These are phyloP conservation scores for Dynastes hyllus DNA, from an alignment of 2,888 invertebrate genomes.

Conservation along the genomic window DNA sequence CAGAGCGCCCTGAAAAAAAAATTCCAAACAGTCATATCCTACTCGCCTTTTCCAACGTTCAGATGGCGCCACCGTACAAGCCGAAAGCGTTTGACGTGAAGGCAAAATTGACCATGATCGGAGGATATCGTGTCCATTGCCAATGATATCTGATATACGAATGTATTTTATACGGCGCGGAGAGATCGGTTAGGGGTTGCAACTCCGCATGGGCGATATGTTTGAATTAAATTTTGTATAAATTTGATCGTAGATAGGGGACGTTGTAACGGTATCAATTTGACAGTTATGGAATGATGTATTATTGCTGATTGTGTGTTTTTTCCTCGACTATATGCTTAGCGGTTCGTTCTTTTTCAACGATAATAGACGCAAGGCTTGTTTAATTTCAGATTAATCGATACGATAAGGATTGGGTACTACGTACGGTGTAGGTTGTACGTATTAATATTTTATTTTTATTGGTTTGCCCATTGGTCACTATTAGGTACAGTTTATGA, in stretches of 20 bases:
- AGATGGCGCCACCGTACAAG: background rate
- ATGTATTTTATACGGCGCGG: conserved; percentile 13
- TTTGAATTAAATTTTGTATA: conserved; percentile 70
- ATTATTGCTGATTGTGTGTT: conserved; percentile 43
- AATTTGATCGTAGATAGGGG: conserved; percentile 65
- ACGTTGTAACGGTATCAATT: conserved; percentile 63
- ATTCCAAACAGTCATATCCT: conserved; percentile 1
- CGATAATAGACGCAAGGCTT: conserved; percentile 15
- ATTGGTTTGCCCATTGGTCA: background rate
- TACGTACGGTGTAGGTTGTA: background rate
- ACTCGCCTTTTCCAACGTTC: background rate
- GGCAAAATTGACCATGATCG: conserved; percentile 14
- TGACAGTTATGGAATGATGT: conserved; percentile 64
- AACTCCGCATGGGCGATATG: conserved; percentile 62
- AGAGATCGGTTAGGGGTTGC: conserved; percentile 11
- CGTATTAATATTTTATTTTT: conserved; percentile 27
- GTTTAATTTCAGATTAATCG: conserved; percentile 27
- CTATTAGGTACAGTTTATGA: background rate
- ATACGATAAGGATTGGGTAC: conserved; percentile 21
- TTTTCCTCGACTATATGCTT: conserved; percentile 22
- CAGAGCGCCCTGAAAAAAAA: background rate
- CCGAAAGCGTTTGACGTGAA: conserved; percentile 2
- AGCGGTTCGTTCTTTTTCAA: background rate
- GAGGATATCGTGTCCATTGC: conserved; percentile 67
- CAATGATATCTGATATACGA: conserved; percentile 67